Conservation (phyloP, 2,797 vertebrate genomes). For the Oryzias sinensis region DNA sequence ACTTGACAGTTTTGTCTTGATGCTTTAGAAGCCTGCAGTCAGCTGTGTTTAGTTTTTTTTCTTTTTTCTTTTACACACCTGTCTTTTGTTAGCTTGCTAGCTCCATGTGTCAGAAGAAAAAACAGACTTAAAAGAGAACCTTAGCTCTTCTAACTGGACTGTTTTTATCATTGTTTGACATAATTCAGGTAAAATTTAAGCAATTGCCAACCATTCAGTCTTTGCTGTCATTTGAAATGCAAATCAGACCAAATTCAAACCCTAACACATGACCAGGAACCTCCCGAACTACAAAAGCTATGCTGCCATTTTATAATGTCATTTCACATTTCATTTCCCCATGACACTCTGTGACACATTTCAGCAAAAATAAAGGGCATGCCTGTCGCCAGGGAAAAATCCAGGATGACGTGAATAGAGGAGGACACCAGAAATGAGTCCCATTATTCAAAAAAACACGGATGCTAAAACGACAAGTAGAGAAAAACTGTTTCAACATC, state of each 20-base stretch:
- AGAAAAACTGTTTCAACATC: too few species aligned
- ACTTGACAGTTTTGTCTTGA: constrained; percentile 48
- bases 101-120: constrained; percentile 36
- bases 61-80: constrained; percentile 56
- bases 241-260: constrained; percentile 40
- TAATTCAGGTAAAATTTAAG: constrained; percentile 56
- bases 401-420: constrained; percentile 35
- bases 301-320: constrained; percentile 10
- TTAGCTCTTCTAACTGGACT: constrained; percentile 31
- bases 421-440: constrained; percentile 13
- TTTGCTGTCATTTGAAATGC: constrained; percentile 48
- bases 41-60: constrained; percentile 56
- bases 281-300: not conserved
- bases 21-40: constrained; percentile 41
- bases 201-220: constrained; percentile 6
- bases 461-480: too few species aligned
- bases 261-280: constrained; percentile 1
- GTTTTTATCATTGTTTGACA: constrained; percentile 70
- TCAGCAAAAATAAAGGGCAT: constrained; percentile 23
- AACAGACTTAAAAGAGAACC: constrained; percentile 55
- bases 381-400: constrained; percentile 30
- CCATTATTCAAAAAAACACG: too few species aligned
- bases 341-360: constrained; percentile 36
- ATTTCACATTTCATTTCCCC: constrained; percentile 28
- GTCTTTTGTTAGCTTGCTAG: constrained; percentile 59